Conservation (phyloP, 2,113 vertebrate species). For the Perca schrenkii region DNA sequence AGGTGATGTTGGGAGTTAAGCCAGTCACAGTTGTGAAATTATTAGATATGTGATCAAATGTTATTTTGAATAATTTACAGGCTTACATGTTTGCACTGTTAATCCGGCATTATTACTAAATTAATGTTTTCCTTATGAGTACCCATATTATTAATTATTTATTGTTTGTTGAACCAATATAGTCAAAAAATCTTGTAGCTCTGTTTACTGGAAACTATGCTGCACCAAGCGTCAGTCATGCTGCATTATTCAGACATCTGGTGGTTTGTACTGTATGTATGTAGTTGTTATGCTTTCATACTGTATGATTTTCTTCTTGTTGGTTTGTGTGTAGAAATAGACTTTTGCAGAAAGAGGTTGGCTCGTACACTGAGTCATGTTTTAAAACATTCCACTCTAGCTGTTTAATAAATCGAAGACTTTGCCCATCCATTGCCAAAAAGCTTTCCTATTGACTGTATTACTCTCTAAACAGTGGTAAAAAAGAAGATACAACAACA, state of each 20-base stretch:
- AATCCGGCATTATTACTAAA: not conserved
- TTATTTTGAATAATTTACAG: too few species aligned
- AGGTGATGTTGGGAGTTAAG: too few species aligned
- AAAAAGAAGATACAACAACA: not conserved
- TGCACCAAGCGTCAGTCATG: slow-evolving; percentile 1
- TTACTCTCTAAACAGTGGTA: slow-evolving; percentile 1
- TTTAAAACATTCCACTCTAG: slow-evolving; percentile 22
- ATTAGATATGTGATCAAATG: too few species aligned
- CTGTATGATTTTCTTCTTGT: not conserved
- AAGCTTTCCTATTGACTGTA: not conserved
- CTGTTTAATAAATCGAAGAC: slow-evolving; percentile 31
- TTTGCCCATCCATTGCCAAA: slow-evolving; percentile 4
- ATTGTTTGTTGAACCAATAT: not conserved
- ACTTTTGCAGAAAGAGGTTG: slow-evolving; percentile 7
- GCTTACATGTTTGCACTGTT: not conserved
- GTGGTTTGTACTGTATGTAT: slow-evolving; percentile 11
- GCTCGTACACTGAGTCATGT: slow-evolving; percentile 2
- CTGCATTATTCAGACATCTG: slow-evolving; percentile 18
- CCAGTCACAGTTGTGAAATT: too few species aligned
- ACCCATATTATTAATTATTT: not conserved
- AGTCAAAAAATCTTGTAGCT: not conserved
- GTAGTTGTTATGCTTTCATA: not conserved
- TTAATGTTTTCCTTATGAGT: not conserved
- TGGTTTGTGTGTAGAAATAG: not conserved
- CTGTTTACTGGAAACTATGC: slow-evolving; percentile 6